Evolutionary conservation across 2,113 vertebrate species (phyloP).

Genomic region (Silurus meridionalis): DNA sequence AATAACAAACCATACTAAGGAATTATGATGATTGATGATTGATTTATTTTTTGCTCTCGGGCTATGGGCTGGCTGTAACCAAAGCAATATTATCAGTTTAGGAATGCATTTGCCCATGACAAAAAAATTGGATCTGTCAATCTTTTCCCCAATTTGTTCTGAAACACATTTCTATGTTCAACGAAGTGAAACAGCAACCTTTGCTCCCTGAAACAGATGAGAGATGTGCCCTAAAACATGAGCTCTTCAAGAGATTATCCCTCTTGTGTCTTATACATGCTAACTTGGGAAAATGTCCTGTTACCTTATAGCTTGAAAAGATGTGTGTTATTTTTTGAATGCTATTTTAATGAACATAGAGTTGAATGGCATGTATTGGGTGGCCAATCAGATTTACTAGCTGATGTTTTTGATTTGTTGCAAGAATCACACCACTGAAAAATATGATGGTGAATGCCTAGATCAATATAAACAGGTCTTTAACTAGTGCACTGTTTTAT

Average conservation of each 20-base stretch:
- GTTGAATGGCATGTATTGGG: background rate
- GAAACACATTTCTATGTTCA: background rate
- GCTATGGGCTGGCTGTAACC: background rate
- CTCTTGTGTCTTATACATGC: background rate
- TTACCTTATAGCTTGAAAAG: background rate
- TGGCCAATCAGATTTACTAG: background rate
- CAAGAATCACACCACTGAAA: constrained; percentile 1
- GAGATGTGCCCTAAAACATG: background rate
- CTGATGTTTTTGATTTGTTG: constrained; percentile 2
- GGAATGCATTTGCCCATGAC: background rate
- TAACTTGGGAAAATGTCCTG: background rate
- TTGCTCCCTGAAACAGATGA: background rate
- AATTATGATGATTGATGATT: background rate
- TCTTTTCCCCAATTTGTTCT: background rate
- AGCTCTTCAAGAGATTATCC: background rate
- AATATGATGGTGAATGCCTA: background rate
- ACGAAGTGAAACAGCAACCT: background rate
- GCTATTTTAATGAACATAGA: background rate
- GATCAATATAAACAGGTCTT: background rate
- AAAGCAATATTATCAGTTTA: background rate
- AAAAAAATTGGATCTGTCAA: no score
- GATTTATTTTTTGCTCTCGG: background rate
- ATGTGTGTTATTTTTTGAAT: background rate
- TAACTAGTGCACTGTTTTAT: constrained; percentile 12
- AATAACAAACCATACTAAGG: background rate